phyloP scores from a whole-genome alignment of 1,140 invertebrate species.

The Bombus waltoni region DNA sequence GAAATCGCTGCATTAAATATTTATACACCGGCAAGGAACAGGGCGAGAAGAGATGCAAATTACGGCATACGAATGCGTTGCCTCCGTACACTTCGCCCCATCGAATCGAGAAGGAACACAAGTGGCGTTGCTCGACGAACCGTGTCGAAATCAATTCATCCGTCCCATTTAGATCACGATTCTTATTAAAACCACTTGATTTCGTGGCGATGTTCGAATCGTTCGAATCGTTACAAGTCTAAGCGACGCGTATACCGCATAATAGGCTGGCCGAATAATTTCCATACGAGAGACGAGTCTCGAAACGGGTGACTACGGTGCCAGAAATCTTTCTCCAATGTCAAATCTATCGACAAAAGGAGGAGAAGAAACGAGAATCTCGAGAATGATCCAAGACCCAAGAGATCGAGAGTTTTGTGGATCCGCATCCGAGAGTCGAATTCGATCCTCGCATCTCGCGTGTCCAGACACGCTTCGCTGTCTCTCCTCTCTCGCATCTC shows the following conservation, averaged over 20 bases:
- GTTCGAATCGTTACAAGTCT: background rate
- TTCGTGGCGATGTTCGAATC: background rate
- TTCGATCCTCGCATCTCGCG: constrained; percentile 78
- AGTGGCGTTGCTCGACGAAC: background rate
- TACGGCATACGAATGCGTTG: background rate
- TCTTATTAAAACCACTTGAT: background rate
- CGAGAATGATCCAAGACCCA: constrained; percentile 65
- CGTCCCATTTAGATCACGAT: background rate
- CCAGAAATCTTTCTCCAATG: constrained; percentile 35
- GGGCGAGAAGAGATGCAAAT: constrained; percentile 26
- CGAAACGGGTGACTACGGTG: background rate
- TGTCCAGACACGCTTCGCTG: constrained; percentile 80
- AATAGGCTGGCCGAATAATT: background rate
- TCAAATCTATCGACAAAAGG: constrained; percentile 52
- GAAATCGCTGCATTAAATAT: background rate
- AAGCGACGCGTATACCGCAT: background rate
- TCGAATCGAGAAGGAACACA: background rate
- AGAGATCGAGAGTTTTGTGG: constrained; percentile 71
- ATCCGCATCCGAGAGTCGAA: constrained; percentile 74
- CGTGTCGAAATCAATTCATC: background rate
- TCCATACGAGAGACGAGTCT: constrained; percentile 1
- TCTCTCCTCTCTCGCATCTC: constrained; percentile 65
- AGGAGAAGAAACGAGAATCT: background rate
- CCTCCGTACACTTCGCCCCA: background rate
- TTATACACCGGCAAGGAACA: constrained; percentile 15